Base-by-base conservation (phyloP, 2,888 invertebrate species). In the Griposia aprilina region DNA sequence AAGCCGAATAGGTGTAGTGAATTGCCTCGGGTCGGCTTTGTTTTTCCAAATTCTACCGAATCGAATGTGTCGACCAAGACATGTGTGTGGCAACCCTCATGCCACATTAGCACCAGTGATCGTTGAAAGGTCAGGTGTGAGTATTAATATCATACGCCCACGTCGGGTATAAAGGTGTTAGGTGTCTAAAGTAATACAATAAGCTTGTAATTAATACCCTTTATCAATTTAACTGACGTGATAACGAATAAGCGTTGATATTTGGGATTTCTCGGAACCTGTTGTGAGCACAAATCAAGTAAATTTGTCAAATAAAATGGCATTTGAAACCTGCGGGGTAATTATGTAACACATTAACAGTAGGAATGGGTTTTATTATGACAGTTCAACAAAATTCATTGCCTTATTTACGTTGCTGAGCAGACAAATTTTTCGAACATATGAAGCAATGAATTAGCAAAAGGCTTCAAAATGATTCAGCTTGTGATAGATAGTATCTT, bases 121-220 rank as follows among this genome's bases (percentile, higher is more conserved):
- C 52, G 36, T 55, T 23, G 52, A 66, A 66, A 82, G 79, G 78
- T 79, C 78, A 77, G 45, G 65, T 66, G 78, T 66, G 41, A 55
- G 59, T 66, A n/a, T n/a, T n/a, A n/a, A 82, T 52, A 23, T 45
- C 15, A 26, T 15, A 76, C 82, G 26, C 77, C 52, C 36, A 45
- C 77, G 45, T 23, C 30, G 5, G 7, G 55, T 52, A 45, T 57
- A 26, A 76, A 66, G 50, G 82, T 66, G 52, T 65, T 23, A 30
- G 50, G 82, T 77, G 45, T 45, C 57, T 45, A 36, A 36, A 36
- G 78, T 65, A 59, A 57, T n/a, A 82, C 57, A 45, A 52, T 82
- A 59, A 65, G 45, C 77, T 59, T 79, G 77, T 65, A 52, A 66
- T 15, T 10, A 23, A 65, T 62, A 62, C 7, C 26, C 74, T 81